Evolutionary conservation across 2,888 invertebrate species (phyloP).

Genomic region (Luffia ferchaultella): DNA sequence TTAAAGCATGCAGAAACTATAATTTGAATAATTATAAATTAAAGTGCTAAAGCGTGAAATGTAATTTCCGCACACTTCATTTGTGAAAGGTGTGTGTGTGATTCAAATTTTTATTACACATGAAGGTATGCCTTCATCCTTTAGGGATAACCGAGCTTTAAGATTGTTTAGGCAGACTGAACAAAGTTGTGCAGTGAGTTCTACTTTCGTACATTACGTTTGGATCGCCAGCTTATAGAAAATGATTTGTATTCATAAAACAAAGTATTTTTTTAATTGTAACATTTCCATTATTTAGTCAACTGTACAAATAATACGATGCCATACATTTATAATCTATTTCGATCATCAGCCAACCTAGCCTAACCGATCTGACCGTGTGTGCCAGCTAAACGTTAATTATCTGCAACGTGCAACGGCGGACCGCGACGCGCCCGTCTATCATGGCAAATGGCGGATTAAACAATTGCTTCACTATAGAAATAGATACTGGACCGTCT

Average conservation of each 20-base stretch:
- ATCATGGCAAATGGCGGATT: background rate
- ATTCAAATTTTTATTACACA: too few species aligned
- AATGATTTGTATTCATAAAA: background rate
- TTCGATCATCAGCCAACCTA: background rate
- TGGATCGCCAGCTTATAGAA: background rate
- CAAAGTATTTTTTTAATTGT: background rate
- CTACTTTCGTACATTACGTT: too few species aligned
- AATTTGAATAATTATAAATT: too few species aligned
- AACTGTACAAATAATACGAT: background rate
- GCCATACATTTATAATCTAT: background rate
- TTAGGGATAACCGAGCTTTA: too few species aligned
- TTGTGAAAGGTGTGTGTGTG: too few species aligned
- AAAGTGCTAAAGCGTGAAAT: too few species aligned
- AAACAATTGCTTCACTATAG: background rate
- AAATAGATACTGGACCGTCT: background rate
- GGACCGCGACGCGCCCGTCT: background rate
- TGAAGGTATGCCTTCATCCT: too few species aligned
- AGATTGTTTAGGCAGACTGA: too few species aligned
- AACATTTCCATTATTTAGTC: background rate
- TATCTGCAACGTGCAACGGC: background rate
- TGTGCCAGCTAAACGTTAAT: background rate
- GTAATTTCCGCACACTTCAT: too few species aligned
- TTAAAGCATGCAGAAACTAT: too few species aligned
- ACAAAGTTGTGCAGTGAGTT: too few species aligned
- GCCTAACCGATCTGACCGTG: background rate